A percentile compares a stretch with the other conserved stretches of the same genome.
Conservation (phyloP, 1,140 invertebrate species). For the Megalonaias nervosa region DNA sequence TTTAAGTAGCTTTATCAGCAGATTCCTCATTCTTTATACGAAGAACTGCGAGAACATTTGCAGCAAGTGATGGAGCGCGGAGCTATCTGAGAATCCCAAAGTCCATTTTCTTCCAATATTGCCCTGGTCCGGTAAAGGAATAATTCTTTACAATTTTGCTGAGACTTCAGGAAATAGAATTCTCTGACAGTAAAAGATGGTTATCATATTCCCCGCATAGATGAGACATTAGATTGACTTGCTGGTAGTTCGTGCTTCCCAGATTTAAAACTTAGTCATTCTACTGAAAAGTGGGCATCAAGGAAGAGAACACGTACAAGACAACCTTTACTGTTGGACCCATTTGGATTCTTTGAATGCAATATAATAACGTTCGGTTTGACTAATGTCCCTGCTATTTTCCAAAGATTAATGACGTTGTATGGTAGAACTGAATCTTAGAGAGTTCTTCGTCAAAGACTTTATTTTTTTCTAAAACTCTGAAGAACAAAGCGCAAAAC, state of each 20-base stretch:
- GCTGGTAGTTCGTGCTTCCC: conserved; percentile 66
- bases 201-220: conserved; percentile 38
- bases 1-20: conserved; percentile 13
- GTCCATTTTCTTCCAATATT: conserved; percentile 72
- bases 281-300: conserved; percentile 28
- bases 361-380: conserved; percentile 69
- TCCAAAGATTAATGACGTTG: conserved; percentile 73
- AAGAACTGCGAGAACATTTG: conserved; percentile 9
- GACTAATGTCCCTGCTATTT: conserved; percentile 69
- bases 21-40: conserved; percentile 8
- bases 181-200: conserved; percentile 30
- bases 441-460: conserved; percentile 6
- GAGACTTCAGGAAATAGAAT: conserved; percentile 70
- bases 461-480: conserved; percentile 2
- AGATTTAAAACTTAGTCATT: conserved; percentile 35
- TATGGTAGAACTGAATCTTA: conserved; percentile 18
- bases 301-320: conserved; percentile 14
- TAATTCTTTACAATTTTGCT: conserved; percentile 72
- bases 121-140: conserved; percentile 72
- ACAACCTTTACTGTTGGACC: conserved; percentile 29
- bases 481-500: too few species aligned
- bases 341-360: conserved; percentile 35
- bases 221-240: conserved; percentile 37
- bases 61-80: conserved; percentile 13
- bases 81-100: conserved; percentile 22